Base-by-base conservation (phyloP, 2,797 vertebrate species). In the Rousettus madagascariensis region DNA sequence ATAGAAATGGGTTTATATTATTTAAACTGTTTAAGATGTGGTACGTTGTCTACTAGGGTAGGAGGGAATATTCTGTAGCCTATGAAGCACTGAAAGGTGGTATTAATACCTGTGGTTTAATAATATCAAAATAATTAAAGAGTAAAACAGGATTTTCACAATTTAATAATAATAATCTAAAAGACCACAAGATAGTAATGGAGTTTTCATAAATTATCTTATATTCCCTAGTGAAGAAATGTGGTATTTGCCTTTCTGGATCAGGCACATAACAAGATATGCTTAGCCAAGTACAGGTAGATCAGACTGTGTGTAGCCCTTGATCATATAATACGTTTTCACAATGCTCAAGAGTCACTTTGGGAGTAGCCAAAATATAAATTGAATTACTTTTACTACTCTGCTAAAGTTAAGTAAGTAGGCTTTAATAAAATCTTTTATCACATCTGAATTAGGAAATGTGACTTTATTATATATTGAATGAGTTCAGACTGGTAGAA, bases 1-100 rank as follows among this genome's bases (percentile, higher is more conserved):
- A 63, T 5, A 82, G 72, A 46, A 68, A 80, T 51, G 26, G 19
- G 22, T 85, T 85, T 94, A 88, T 57, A 83, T 80, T 93, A 79
- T 46, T 86, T 93, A 94, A 93, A 66, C 36, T 88, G 86, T 85
- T 94, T 86, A 95, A 94, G 49, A 87, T 61, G 49, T n/a, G 83
- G 17, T 68, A 55, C 49, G 4, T 16, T 93, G 41, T 91, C 71
- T 83, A 71, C 33, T 74, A 79, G 57, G 11, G 11, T 20, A 77
- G 16, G 17, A 95, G 30, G n/a, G 20, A 78, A 90, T 38, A 86
- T 59, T 72, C 36, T 55, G 30, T 19, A 92, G n/a, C 9, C 75
- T 78, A 59, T 36, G 12, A 78, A 59, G n/a, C 83, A 59, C 36
- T 72, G 89, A 89, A 85, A 86, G 72, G 38, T 49, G 41, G 0